Evolutionary conservation across 2,888 invertebrate species (phyloP).

Genomic region (Aethes cnicana): DNA sequence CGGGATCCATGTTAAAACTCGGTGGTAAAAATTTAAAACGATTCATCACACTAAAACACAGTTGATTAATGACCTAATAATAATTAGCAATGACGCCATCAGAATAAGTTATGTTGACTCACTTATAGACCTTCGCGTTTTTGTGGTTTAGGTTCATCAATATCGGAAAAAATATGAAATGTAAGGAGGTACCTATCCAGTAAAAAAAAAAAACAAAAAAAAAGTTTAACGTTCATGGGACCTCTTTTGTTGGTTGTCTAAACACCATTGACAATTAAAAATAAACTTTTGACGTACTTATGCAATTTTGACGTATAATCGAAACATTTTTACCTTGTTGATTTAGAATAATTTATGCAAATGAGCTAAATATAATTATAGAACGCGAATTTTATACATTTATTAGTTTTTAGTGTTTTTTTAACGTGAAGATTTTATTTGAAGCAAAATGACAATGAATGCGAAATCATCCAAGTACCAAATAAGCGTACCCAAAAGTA

Average conservation of each 20-base stretch:
- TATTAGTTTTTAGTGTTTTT: slow-evolving; percentile 1
- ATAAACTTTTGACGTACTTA: neutral
- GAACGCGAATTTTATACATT: slow-evolving; percentile 4
- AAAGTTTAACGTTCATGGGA: no score
- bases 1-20: no score
- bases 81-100: slow-evolving; percentile 26
- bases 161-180: no score
- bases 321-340: neutral
- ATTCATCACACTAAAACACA: neutral
- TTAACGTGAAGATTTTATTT: neutral
- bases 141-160: no score
- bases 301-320: neutral
- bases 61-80: slow-evolving; percentile 25
- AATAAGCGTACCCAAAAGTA: slow-evolving; percentile 37
- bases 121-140: no score
- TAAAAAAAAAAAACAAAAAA: no score
- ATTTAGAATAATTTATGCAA: neutral
- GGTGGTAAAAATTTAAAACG: slow-evolving; percentile 4
- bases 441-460: neutral
- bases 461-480: slow-evolving; percentile 1
- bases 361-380: neutral
- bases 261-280: no score
- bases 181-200: no score
- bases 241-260: no score
- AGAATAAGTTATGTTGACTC: no score